Evolutionary conservation across 35 echinoderm and acorn worm genomes (phyloP).

Genomic region (Ophiothrix spiculata): DNA sequence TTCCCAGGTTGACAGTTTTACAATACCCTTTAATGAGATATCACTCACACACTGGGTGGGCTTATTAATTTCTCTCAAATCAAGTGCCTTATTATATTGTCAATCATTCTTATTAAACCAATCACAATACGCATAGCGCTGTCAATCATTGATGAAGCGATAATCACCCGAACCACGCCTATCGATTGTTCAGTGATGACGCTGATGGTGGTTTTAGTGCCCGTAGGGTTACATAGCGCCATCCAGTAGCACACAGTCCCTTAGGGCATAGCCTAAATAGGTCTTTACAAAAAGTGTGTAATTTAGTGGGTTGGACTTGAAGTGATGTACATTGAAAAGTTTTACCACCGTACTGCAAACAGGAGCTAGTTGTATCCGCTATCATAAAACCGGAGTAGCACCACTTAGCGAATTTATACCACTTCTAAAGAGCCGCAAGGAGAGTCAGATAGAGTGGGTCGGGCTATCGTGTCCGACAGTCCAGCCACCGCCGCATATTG

Average conservation of each 20-base stretch:
- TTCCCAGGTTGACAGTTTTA: too few relatives aligned
- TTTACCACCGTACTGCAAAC: not conserved
- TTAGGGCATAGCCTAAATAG: not conserved
- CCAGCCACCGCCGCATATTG: not conserved
- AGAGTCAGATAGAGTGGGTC: constrained; percentile 20
- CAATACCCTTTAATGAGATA: too few relatives aligned
- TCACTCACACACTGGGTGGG: too few relatives aligned
- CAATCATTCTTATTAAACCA: too few relatives aligned
- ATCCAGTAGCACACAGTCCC: not conserved
- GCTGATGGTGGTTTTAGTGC: too few relatives aligned
- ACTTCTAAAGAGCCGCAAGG: not conserved
- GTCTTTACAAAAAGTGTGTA: not conserved
- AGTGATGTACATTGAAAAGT: not conserved
- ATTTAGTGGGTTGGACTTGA: not conserved
- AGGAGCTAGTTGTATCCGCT: constrained; percentile 14
- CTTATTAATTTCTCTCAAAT: too few relatives aligned
- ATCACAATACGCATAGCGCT: too few relatives aligned
- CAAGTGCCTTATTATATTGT: too few relatives aligned
- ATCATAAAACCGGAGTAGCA: constrained; percentile 34
- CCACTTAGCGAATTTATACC: constrained; percentile 35
- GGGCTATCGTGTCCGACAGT: not conserved
- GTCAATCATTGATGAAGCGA: too few relatives aligned
- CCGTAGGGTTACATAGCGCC: not conserved
- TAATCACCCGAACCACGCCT: too few relatives aligned
- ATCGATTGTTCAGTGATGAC: too few relatives aligned